phyloP scores from a whole-genome alignment of 1,140 invertebrate species.

The Ostrea edulis region DNA sequence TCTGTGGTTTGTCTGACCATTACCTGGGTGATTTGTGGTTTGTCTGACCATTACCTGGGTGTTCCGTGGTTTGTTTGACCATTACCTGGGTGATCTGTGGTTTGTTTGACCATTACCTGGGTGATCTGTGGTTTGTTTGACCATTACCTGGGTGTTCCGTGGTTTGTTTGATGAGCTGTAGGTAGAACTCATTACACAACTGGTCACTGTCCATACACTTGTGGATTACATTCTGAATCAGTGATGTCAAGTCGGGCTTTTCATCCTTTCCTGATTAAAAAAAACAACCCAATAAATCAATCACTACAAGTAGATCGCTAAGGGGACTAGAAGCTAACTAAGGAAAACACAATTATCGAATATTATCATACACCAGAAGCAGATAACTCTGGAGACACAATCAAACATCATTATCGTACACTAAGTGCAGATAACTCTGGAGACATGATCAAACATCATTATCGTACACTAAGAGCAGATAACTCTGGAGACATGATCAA shows the following conservation, averaged over 20 bases:
- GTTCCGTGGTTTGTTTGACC: not conserved
- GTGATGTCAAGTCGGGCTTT: constrained; percentile 62
- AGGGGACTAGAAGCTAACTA: too few relatives aligned
- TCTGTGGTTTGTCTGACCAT: not conserved
- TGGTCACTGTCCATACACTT: constrained; percentile 90
- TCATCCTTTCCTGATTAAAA: constrained; percentile 51
- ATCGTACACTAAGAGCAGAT: too few relatives aligned
- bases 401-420: too few relatives aligned
- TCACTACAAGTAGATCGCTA: too few relatives aligned
- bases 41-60: not conserved
- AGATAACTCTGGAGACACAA: too few relatives aligned
- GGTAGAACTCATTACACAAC: constrained; percentile 93
- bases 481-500: too few relatives aligned
- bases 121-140: not conserved
- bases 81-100: constrained; percentile 87
- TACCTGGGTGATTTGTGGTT: not conserved
- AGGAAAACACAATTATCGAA: too few relatives aligned
- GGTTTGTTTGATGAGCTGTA: constrained; percentile 96
- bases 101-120: constrained; percentile 88
- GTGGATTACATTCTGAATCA: constrained; percentile 93
- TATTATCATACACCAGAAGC: too few relatives aligned
- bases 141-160: constrained; percentile 85
- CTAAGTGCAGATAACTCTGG: too few relatives aligned
- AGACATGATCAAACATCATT: too few relatives aligned
- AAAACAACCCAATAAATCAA: not conserved